These are phyloP conservation scores for Tipula vernalis DNA, from an alignment of 2,888 invertebrate species.

Conservation along the genomic window DNA sequence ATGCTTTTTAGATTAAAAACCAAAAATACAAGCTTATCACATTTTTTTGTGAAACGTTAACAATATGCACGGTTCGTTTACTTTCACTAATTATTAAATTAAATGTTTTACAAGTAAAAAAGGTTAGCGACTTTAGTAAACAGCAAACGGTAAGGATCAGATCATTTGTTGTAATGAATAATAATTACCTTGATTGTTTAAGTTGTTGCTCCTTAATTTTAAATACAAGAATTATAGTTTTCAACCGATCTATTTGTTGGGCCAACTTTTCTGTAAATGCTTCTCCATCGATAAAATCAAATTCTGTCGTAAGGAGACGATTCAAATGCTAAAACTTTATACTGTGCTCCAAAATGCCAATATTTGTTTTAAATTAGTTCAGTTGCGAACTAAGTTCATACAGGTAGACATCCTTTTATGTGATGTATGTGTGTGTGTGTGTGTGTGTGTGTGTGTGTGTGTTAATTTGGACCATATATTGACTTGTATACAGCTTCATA, in stretches of 20 bases:
- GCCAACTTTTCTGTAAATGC: conserved; percentile 53
- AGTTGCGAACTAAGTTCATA: conserved; percentile 63
- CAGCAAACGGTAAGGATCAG: background rate
- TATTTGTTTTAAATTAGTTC: conserved; percentile 51
- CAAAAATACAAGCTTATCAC: background rate
- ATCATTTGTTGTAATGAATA: conserved; percentile 11
- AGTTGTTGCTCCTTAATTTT: conserved; percentile 64
- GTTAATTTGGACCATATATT: conserved; percentile 55
- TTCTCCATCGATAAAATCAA: conserved; percentile 50
- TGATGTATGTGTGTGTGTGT: too few species aligned
- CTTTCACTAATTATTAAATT: too few species aligned
- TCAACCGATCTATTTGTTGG: conserved; percentile 51
- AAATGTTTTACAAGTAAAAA: too few species aligned
- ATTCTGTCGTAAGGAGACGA: conserved; percentile 59
- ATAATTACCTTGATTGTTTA: conserved; percentile 56
- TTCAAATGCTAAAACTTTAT: conserved; percentile 63
- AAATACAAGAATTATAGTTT: conserved; percentile 53
- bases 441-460: too few species aligned
- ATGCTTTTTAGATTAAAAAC: background rate
- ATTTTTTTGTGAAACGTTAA: background rate
- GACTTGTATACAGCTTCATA: conserved; percentile 71
- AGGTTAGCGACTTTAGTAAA: too few species aligned
- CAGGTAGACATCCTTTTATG: conserved; percentile 70
- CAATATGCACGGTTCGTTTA: too few species aligned
- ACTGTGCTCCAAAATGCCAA: conserved; percentile 52